Evolutionary conservation across 2,888 invertebrate genomes (phyloP).

Genomic region (Tipula unca): DNA sequence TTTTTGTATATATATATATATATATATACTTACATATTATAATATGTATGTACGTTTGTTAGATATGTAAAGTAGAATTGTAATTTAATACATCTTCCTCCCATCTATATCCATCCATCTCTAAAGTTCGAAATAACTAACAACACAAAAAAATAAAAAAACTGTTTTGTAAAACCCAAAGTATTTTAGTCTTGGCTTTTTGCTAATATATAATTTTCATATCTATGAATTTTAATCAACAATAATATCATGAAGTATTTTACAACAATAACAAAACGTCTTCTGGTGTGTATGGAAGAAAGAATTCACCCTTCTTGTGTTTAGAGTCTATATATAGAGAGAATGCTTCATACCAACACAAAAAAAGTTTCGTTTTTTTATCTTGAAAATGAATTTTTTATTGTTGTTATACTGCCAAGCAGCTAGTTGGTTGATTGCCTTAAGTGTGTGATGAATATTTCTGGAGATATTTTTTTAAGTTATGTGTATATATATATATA

Average conservation of each 20-base stretch:
- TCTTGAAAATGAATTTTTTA: not conserved
- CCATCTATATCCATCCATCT: slow-evolving; percentile 14
- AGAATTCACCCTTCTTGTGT: not conserved
- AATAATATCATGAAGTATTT: not conserved
- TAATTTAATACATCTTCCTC: not conserved
- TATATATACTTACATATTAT: too few relatives aligned
- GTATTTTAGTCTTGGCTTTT: not conserved
- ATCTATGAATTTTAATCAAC: slow-evolving; percentile 14
- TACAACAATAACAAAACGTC: not conserved
- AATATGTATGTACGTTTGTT: not conserved
- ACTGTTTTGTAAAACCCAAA: not conserved
- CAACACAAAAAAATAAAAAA: not conserved
- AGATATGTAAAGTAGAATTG: not conserved
- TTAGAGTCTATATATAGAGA: not conserved
- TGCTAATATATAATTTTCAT: slow-evolving; percentile 8
- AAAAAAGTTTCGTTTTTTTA: not conserved
- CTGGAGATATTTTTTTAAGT: not conserved
- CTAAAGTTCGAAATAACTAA: not conserved
- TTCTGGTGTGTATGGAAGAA: not conserved
- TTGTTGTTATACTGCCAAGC: not conserved
- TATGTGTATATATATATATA: not conserved
- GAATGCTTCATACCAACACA: not conserved
- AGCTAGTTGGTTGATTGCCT: not conserved
- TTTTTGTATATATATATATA: not conserved
- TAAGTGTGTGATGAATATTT: not conserved